phyloP scores from a whole-genome alignment of 2,113 vertebrate species.

The Otocyon megalotis region DNA sequence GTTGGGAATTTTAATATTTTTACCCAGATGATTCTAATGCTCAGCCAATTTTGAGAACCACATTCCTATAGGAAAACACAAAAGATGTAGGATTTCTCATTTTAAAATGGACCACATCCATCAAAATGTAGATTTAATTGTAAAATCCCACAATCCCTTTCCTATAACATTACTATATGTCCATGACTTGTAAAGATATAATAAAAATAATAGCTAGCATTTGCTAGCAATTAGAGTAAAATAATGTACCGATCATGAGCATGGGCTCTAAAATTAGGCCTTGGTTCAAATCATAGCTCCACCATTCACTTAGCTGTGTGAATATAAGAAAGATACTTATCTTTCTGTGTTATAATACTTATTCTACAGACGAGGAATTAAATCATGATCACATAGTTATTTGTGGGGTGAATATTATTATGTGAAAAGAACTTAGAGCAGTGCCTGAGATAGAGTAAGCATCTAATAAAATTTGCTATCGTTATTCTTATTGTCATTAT shows the following conservation, averaged over 20 bases:
- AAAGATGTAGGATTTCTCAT: background rate
- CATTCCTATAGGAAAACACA: background rate
- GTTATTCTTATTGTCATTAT: background rate
- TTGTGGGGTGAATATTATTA: background rate
- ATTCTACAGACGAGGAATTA: too few species aligned
- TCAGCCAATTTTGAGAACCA: background rate
- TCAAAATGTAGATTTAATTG: background rate
- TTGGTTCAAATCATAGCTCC: background rate
- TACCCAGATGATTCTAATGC: background rate
- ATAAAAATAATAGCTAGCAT: constrained; percentile 54
- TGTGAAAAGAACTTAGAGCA: background rate
- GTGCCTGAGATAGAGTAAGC: background rate
- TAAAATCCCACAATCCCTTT: constrained; percentile 33
- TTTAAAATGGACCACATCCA: constrained; percentile 2
- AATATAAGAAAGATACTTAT: background rate
- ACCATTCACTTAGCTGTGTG: background rate
- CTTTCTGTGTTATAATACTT: too few species aligned
- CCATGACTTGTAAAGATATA: background rate
- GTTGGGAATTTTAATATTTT: constrained; percentile 52
- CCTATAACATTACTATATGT: background rate
- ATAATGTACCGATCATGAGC: background rate
- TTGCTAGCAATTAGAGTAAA: constrained; percentile 48
- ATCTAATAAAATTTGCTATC: background rate
- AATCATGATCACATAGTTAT: background rate
- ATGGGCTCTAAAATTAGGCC: background rate